These are phyloP conservation scores for Shargacucullia verbasci DNA, from an alignment of 2,888 invertebrate genomes.

Conservation along the genomic window DNA sequence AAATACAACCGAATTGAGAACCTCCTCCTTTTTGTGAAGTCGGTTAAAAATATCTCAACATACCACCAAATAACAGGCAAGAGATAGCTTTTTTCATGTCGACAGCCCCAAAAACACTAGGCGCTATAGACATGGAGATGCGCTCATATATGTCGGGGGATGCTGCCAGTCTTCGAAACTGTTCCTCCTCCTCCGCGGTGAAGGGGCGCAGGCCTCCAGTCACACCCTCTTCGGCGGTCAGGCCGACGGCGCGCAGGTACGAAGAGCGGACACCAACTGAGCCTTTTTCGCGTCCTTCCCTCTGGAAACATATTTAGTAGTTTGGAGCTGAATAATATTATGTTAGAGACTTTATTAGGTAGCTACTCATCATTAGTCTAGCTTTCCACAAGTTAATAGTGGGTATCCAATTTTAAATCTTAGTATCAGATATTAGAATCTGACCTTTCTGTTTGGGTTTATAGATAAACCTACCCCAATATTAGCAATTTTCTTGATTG, in stretches of 20 bases:
- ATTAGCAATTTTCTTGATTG: conserved; percentile 96
- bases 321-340: no score
- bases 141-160: conserved; percentile 96
- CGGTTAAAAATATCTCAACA: conserved; percentile 5
- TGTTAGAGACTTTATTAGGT: no score
- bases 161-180: conserved; percentile 95
- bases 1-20: no score
- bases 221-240: conserved; percentile 95
- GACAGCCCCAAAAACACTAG: conserved; percentile 97
- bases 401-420: no score
- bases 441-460: no score
- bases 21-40: no score
- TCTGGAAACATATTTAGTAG: conserved; percentile 69
- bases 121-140: conserved; percentile 97
- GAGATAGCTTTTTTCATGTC: conserved; percentile 99
- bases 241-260: conserved; percentile 98
- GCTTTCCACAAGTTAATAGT: no score
- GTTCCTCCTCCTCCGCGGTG: conserved; percentile 89
- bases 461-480: conserved; percentile 84
- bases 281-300: conserved; percentile 92
- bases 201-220: conserved; percentile 90
- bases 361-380: no score
- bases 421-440: no score
- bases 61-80: conserved; percentile 97
- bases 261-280: conserved; percentile 97